Percentiles rank a stretch among this genome's conserved stretches.
Evolutionary conservation across 2,797 vertebrate species (phyloP).

Genomic region (Chaetophractus vellerosus): DNA sequence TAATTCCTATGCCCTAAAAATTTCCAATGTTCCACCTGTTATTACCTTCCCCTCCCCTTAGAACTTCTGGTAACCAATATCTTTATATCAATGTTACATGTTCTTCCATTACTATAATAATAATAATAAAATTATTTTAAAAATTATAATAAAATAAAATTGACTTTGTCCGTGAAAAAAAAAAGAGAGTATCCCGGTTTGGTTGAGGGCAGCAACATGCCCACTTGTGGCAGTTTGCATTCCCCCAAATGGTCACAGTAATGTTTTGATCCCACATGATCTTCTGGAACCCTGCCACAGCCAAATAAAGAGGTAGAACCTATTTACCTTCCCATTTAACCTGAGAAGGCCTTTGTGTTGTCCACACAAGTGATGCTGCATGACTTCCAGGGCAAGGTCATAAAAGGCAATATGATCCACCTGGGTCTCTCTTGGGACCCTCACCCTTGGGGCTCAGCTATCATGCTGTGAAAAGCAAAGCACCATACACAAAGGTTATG

Average conservation of each 20-base stretch:
- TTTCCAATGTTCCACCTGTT: too few relatives aligned
- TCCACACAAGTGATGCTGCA: not conserved
- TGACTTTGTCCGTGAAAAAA: too few relatives aligned
- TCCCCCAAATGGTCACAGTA: not conserved
- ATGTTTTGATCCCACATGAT: not conserved
- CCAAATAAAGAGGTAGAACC: not conserved
- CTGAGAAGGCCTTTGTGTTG: not conserved
- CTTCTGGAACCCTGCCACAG: not conserved
- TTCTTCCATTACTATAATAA: too few relatives aligned
- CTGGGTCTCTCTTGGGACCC: not conserved
- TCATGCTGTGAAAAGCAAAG: not conserved
- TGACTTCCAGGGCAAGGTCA: not conserved
- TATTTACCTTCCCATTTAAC: not conserved
- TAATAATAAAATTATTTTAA: too few relatives aligned
- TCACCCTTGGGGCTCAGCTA: not conserved
- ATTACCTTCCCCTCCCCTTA: too few relatives aligned
- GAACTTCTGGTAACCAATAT: too few relatives aligned
- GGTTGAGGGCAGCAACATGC: not conserved
- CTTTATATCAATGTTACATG: too few relatives aligned
- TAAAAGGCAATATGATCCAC: not conserved
- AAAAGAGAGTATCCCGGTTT: not conserved
- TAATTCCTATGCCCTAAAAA: too few relatives aligned
- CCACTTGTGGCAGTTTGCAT: not conserved
- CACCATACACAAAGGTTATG: slow-evolving; percentile 33
- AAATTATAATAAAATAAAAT: too few relatives aligned